Conservation (phyloP, 2,888 invertebrate genomes). For the Drosophila gaucha region DNA sequence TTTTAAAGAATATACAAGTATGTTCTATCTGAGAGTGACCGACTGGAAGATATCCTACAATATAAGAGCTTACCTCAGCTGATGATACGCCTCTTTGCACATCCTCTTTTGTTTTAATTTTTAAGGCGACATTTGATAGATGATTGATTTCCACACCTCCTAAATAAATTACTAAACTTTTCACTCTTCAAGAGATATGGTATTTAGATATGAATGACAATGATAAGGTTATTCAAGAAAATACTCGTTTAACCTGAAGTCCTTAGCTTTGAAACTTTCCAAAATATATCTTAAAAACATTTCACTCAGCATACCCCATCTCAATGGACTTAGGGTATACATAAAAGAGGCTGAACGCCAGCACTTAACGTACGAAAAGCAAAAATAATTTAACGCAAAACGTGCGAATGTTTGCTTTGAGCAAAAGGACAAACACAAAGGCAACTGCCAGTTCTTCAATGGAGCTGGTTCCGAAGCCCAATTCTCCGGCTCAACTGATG, state of each 20-base stretch:
- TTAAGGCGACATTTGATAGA: too few species aligned
- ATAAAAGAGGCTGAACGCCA: conserved; percentile 13
- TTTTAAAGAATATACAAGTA: not conserved
- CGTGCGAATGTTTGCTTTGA: conserved; percentile 75
- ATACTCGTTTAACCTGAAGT: too few species aligned
- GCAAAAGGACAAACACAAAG: conserved; percentile 30
- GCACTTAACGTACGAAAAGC: conserved; percentile 40
- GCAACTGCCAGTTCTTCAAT: conserved; percentile 1
- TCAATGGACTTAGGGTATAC: not conserved
- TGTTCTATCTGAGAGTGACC: not conserved
- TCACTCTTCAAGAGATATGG: too few species aligned
- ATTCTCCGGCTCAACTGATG: conserved; percentile 3
- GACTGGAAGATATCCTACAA: not conserved
- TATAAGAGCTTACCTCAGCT: too few species aligned
- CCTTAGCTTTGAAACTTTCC: too few species aligned
- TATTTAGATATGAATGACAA: too few species aligned
- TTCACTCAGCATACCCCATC: not conserved
- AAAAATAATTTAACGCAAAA: conserved; percentile 68
- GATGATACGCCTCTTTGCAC: too few species aligned
- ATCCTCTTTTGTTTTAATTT: too few species aligned
- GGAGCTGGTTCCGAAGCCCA: conserved; percentile 5
- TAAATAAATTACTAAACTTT: too few species aligned
- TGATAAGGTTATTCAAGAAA: too few species aligned
- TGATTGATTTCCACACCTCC: too few species aligned
- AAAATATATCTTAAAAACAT: too few species aligned